Conservation (phyloP, 2,113 vertebrate species). For the Uria lomvia region DNA sequence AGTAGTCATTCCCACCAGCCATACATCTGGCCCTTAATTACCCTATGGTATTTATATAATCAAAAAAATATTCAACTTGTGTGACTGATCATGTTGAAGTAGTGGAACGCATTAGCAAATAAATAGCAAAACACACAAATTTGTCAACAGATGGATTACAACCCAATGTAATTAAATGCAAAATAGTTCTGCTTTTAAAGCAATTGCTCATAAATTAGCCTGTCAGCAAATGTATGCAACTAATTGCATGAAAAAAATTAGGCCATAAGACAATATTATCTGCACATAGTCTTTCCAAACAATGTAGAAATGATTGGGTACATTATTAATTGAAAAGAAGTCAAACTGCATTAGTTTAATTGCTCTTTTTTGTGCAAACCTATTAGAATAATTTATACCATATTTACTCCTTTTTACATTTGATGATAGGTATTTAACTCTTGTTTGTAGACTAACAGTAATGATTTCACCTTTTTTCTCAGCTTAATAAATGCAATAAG, state of each 20-base stretch:
- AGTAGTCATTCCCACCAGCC: slow-evolving; percentile 25
- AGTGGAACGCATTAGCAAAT: slow-evolving; percentile 64
- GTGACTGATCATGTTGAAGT: slow-evolving; percentile 55
- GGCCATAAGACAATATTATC: slow-evolving; percentile 57
- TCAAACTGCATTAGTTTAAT: slow-evolving; percentile 67
- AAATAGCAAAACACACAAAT: slow-evolving; percentile 68
- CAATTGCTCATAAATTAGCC: slow-evolving; percentile 71
- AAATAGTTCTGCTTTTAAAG: slow-evolving; percentile 72
- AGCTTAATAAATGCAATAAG: not conserved
- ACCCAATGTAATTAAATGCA: slow-evolving; percentile 67
- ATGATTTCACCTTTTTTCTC: slow-evolving; percentile 28
- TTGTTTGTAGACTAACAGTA: slow-evolving; percentile 57
- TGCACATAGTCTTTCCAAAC: slow-evolving; percentile 63
- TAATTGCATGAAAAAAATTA: slow-evolving; percentile 68
- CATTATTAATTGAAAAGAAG: slow-evolving; percentile 68
- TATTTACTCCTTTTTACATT: slow-evolving; percentile 61
- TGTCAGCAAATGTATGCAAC: slow-evolving; percentile 69
- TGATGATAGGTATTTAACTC: slow-evolving; percentile 66
- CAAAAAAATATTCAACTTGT: slow-evolving; percentile 63
- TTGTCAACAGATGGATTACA: slow-evolving; percentile 74
- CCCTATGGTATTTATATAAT: slow-evolving; percentile 60
- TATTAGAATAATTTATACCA: slow-evolving; percentile 66
- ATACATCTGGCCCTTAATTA: slow-evolving; percentile 68
- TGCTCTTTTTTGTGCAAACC: slow-evolving; percentile 61
- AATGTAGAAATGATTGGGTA: slow-evolving; percentile 58